phyloP scores from a whole-genome alignment of 2,113 vertebrate species.

The Notiomystis cincta region DNA sequence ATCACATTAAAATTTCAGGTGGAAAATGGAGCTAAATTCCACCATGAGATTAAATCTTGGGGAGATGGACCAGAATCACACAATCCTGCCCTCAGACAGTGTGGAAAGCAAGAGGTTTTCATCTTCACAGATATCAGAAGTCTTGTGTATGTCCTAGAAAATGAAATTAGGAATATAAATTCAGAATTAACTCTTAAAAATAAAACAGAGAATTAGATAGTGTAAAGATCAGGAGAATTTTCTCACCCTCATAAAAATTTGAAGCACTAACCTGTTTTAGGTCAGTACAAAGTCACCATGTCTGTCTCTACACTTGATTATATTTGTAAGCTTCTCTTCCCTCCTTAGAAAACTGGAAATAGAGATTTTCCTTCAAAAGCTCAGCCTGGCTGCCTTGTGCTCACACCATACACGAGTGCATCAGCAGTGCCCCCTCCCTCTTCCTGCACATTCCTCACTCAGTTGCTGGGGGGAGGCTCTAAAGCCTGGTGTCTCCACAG shows the following conservation, averaged over 20 bases:
- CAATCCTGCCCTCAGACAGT: not conserved
- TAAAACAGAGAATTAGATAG: not conserved
- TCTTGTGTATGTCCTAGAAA: not conserved
- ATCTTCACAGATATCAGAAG: not conserved
- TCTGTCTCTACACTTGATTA: not conserved
- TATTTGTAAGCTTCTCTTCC: not conserved
- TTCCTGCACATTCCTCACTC: fast-evolving
- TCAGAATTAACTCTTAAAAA: not conserved
- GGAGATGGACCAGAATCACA: too few relatives aligned
- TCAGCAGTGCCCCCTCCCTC: not conserved
- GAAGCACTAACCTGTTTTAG: not conserved
- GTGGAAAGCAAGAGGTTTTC: not conserved
- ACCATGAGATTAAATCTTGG: not conserved
- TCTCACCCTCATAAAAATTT: too few relatives aligned
- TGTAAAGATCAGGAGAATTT: not conserved
- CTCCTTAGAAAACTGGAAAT: not conserved
- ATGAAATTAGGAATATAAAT: not conserved
- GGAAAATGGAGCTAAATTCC: not conserved
- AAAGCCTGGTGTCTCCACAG: not conserved
- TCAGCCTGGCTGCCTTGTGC: fast-evolving
- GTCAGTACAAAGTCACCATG: not conserved
- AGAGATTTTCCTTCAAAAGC: not conserved
- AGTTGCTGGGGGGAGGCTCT: not conserved
- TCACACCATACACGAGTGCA: fast-evolving
- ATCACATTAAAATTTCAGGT: not conserved